Conservation (phyloP, 2,888 invertebrate genomes). For the Crepidodera aurea region DNA sequence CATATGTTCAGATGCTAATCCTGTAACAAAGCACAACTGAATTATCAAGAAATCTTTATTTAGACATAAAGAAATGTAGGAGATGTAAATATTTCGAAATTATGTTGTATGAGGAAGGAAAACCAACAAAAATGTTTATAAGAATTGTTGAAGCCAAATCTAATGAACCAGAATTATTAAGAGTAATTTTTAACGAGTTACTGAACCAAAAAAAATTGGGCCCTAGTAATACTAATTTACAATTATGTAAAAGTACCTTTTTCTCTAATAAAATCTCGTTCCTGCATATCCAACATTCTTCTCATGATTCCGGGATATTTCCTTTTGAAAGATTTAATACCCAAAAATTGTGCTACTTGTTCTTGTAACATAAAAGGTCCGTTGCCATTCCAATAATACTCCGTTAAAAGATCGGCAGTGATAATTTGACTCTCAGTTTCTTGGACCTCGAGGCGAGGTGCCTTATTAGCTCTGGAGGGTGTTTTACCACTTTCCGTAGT, state of each 20-base stretch:
- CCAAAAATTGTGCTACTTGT: constrained; percentile 92
- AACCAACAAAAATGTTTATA: too few species aligned
- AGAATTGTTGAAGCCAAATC: too few species aligned
- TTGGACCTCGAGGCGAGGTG: constrained; percentile 54
- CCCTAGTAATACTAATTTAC: too few species aligned
- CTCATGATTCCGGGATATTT: constrained; percentile 80
- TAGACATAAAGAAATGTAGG: too few species aligned
- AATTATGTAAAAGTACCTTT: constrained; percentile 55
- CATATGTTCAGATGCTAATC: constrained; percentile 85
- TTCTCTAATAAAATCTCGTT: constrained; percentile 86
- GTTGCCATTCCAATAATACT: constrained; percentile 87
- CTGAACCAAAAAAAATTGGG: too few species aligned
- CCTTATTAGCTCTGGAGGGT: constrained; percentile 40
- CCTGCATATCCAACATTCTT: constrained; percentile 87
- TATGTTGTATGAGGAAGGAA: too few species aligned
- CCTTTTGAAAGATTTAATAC: constrained; percentile 95
- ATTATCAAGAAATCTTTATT: not conserved
- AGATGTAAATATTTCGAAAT: too few species aligned
- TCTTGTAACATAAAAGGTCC: constrained; percentile 96
- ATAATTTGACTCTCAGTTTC: constrained; percentile 56
- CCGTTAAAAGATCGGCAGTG: constrained; percentile 88
- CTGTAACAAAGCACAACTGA: not conserved
- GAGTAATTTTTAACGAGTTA: too few species aligned
- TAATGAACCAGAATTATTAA: too few species aligned
- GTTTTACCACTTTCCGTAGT: constrained; percentile 68